Evolutionary conservation across 2,113 vertebrate species (phyloP), one percentile per base, ranked within the genome.

Genomic region (Phaetusa simplex): DNA sequence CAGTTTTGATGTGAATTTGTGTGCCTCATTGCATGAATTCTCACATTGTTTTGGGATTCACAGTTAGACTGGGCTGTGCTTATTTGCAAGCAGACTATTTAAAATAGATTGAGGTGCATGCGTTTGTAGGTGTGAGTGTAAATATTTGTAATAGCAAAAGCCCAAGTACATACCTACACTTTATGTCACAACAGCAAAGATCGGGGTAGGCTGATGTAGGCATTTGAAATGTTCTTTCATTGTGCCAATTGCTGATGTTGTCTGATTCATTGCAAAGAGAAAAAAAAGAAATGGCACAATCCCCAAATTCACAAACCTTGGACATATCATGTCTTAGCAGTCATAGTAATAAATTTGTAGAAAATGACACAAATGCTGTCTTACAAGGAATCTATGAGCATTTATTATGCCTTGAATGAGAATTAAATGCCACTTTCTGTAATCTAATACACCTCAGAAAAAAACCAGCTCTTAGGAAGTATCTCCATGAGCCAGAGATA

Each of bases 341-440:
- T 61, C 52, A 61, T 12, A 61, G 20, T 4, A 86, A 88, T 59
- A 71, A 43, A 91, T 90, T 79, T 91, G 34, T 52, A 91, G 70
- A 64, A 88, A 81, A 66, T 74, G 22, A 45, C 43, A 93, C 52
- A 87, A 92, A 88, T 76, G 11, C 23, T 82, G 32, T 80, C 62
- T 72, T 80, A 82, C n/a, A 94, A 87, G 70, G 21, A 85, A 92
- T 56, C 36, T 49, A 7, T 36, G 19, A 40, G 6, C 19, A 66
- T 80, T 93, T 94, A 49, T 82, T 82, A 71, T 82, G 64, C 34
- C 59, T 77, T 85, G 34, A 88, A 96, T 91, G 40, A 79, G 78
- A 96, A 96, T 82, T 87, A 94, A 94, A 95, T 84, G 76, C 65
- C 82, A 92, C 56, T 94, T 86, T 36, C 45, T 91, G 69, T 88